A percentile compares a stretch with the other conserved stretches of the same genome.
Evolutionary conservation across 2,797 vertebrate genomes (phyloP).

Genomic region (Platyrinchus mystaceus): DNA sequence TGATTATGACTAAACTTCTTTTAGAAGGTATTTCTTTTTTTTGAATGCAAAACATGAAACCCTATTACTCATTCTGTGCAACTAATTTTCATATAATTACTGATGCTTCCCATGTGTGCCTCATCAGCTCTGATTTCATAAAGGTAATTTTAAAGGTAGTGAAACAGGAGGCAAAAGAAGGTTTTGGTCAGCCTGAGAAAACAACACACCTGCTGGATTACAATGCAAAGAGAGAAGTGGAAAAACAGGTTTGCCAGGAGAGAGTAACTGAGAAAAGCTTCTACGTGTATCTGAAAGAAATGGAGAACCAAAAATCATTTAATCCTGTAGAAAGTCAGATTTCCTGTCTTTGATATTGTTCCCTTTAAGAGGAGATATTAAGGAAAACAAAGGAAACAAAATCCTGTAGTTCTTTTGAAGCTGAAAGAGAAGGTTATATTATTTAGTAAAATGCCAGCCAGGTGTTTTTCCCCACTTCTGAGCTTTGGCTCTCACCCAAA

Average conservation of each 20-base stretch:
- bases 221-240: background rate
- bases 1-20: background rate
- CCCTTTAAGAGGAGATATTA: background rate
- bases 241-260: background rate
- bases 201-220: background rate
- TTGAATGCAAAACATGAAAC: background rate
- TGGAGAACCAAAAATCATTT: background rate
- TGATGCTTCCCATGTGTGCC: background rate
- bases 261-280: background rate
- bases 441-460: conserved; percentile 10
- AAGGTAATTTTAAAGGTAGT: background rate
- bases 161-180: background rate
- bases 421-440: background rate
- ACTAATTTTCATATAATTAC: background rate
- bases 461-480: background rate
- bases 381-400: background rate
- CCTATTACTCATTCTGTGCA: background rate
- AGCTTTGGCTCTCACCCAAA: background rate
- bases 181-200: background rate
- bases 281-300: background rate
- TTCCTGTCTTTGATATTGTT: background rate
- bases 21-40: background rate
- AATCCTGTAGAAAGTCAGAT: conserved; percentile 12
- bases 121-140: background rate
- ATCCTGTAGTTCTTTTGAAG: background rate